Evolutionary conservation across 2,888 invertebrate species (phyloP).

Genomic region (Synanthedon andrenaeformis): DNA sequence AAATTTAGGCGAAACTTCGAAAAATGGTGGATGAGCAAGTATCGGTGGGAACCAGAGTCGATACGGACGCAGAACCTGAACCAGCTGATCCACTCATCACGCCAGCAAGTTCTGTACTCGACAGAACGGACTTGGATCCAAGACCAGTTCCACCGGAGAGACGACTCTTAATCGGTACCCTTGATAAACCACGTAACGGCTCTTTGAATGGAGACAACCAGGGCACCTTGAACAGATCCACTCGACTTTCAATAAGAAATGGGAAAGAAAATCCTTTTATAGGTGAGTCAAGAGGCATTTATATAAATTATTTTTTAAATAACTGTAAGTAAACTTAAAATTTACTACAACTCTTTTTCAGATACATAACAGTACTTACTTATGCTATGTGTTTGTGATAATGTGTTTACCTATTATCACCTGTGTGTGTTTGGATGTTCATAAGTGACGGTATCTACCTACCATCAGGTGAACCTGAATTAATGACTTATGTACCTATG

Average conservation of each 20-base stretch:
- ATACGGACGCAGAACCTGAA: conserved; percentile 59
- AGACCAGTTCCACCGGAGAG: conserved; percentile 53
- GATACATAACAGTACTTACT: no score
- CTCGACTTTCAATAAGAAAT: conserved; percentile 56
- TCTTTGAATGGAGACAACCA: conserved; percentile 56
- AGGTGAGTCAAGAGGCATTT: conserved; percentile 17
- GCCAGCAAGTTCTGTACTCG: conserved; percentile 59
- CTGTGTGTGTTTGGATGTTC: no score
- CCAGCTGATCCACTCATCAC: conserved; percentile 67
- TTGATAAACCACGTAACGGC: conserved; percentile 60
- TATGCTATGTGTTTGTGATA: no score
- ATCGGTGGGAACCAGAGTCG: conserved; percentile 74
- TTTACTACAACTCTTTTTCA: no score
- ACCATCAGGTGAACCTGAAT: no score
- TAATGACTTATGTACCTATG: no score
- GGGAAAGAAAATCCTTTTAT: conserved; percentile 63
- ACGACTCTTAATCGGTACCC: conserved; percentile 51
- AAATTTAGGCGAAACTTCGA: conserved; percentile 78
- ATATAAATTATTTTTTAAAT: not conserved
- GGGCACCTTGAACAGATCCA: conserved; percentile 46
- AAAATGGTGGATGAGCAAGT: conserved; percentile 93
- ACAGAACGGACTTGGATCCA: conserved; percentile 40
- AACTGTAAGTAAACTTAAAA: not conserved
- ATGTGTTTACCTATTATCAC: no score
- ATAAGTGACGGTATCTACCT: no score